Conservation (phyloP, 2,888 invertebrate species). For the Busseola fusca region DNA sequence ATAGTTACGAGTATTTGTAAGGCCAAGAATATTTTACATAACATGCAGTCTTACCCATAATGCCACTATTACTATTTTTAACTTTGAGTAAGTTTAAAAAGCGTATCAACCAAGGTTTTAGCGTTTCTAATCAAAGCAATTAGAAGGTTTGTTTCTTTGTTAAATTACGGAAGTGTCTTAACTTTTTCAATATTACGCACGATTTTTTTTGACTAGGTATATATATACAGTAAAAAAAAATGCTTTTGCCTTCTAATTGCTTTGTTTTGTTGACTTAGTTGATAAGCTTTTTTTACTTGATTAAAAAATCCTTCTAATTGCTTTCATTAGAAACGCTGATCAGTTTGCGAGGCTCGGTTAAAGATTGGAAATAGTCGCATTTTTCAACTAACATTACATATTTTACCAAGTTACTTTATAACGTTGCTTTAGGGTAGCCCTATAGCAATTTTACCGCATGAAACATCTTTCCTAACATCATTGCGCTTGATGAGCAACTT, state of each 20-base stretch:
- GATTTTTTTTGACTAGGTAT: too few species aligned
- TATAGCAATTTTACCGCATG: background rate
- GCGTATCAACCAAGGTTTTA: background rate
- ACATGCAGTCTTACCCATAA: background rate
- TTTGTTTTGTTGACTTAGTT: too few species aligned
- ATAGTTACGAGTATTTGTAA: background rate
- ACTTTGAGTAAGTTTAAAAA: background rate
- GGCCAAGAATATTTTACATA: background rate
- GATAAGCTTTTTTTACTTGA: too few species aligned
- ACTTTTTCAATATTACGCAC: too few species aligned
- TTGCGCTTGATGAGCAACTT: conserved; percentile 15
- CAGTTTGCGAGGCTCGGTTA: background rate
- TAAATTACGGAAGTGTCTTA: too few species aligned
- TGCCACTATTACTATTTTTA: background rate
- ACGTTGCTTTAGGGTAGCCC: background rate
- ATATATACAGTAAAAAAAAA: too few species aligned
- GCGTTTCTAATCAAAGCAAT: too few species aligned
- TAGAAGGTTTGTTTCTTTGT: too few species aligned
- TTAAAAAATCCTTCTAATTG: too few species aligned
- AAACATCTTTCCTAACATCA: conserved; percentile 12
- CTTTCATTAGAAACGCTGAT: background rate
- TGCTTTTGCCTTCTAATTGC: too few species aligned
- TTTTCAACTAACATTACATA: background rate
- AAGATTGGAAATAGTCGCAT: background rate
- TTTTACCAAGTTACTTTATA: background rate